These are phyloP conservation scores for Anoncus sp. DNA, from an alignment of 2,888 invertebrate species.

Conservation along the genomic window DNA sequence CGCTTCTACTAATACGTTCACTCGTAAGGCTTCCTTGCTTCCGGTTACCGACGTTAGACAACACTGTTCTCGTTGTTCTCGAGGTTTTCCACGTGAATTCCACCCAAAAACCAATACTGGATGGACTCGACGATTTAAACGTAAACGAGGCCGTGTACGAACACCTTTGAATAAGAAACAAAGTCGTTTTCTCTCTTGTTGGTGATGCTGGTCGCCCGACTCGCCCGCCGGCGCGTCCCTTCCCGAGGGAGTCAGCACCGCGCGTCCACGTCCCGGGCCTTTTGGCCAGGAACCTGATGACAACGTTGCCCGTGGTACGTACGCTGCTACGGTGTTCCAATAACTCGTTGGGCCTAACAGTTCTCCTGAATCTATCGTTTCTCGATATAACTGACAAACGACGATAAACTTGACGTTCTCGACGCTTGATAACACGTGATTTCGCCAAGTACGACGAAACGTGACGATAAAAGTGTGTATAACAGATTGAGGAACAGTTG, in stretches of 20 bases:
- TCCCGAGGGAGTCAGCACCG: slow-evolving; percentile 76
- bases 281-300: slow-evolving; percentile 70
- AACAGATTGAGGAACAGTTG: slow-evolving; percentile 71
- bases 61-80: slow-evolving; percentile 32
- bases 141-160: slow-evolving; percentile 15
- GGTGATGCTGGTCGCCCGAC: slow-evolving; percentile 62
- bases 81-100: slow-evolving; percentile 10
- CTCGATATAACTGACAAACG: slow-evolving; percentile 26
- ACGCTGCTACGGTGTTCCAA: slow-evolving; percentile 60
- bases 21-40: slow-evolving; percentile 55
- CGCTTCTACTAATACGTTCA: slow-evolving; percentile 54
- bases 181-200: neutral
- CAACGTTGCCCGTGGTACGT: slow-evolving; percentile 44
- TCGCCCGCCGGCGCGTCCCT: slow-evolving; percentile 70
- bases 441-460: slow-evolving; percentile 35
- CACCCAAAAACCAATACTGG: slow-evolving; percentile 12
- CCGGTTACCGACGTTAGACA: too few relatives aligned
- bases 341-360: slow-evolving; percentile 77
- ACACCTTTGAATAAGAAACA: neutral
- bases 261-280: slow-evolving; percentile 76
- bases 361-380: slow-evolving; percentile 77
- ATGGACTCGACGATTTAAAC: slow-evolving; percentile 18
- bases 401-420: slow-evolving; percentile 10
- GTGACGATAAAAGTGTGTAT: slow-evolving; percentile 60
- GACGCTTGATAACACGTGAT: slow-evolving; percentile 43